phyloP scores from a whole-genome alignment of 2,797 vertebrate species.

The Thaleichthys pacificus region DNA sequence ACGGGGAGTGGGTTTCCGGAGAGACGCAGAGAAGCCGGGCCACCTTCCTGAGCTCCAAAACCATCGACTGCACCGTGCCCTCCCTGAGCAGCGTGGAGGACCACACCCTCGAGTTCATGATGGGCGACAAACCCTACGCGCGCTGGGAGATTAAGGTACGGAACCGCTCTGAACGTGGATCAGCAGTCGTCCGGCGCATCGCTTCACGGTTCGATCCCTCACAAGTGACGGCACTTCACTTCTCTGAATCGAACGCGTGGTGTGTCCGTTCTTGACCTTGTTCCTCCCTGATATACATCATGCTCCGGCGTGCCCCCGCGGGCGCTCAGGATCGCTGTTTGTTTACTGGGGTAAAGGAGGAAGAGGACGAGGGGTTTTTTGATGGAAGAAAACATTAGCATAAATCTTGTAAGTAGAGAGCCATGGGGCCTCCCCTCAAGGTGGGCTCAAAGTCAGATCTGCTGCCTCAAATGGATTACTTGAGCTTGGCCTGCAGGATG shows the following conservation, averaged over 20 bases:
- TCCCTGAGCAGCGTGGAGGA: slow-evolving; percentile 58
- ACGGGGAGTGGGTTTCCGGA: slow-evolving; percentile 70
- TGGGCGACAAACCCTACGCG: slow-evolving; percentile 73
- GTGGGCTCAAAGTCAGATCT: slow-evolving; percentile 31
- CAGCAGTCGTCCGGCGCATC: neutral
- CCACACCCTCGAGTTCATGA: slow-evolving; percentile 70
- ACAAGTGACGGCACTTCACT: neutral
- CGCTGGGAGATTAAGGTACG: slow-evolving; percentile 85
- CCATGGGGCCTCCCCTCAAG: slow-evolving; percentile 13
- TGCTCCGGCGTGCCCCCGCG: neutral
- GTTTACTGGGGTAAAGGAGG: slow-evolving; percentile 31
- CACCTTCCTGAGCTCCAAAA: slow-evolving; percentile 78
- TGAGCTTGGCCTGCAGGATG: slow-evolving; percentile 4
- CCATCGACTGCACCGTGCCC: slow-evolving; percentile 76
- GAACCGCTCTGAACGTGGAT: neutral
- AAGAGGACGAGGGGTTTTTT: slow-evolving; percentile 2
- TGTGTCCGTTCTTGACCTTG: neutral
- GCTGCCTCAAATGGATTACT: slow-evolving; percentile 24
- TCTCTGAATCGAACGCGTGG: neutral
- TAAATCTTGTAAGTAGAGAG: slow-evolving; percentile 26
- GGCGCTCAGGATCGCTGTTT: slow-evolving; percentile 15
- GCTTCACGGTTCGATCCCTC: neutral
- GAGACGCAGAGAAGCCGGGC: slow-evolving; percentile 75
- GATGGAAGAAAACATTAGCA: slow-evolving; percentile 36
- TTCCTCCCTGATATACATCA: slow-evolving; percentile 1